Evolutionary conservation across 2,113 vertebrate species (phyloP), one percentile per base, ranked within the genome.

Genomic region (Ictalurus furcatus): DNA sequence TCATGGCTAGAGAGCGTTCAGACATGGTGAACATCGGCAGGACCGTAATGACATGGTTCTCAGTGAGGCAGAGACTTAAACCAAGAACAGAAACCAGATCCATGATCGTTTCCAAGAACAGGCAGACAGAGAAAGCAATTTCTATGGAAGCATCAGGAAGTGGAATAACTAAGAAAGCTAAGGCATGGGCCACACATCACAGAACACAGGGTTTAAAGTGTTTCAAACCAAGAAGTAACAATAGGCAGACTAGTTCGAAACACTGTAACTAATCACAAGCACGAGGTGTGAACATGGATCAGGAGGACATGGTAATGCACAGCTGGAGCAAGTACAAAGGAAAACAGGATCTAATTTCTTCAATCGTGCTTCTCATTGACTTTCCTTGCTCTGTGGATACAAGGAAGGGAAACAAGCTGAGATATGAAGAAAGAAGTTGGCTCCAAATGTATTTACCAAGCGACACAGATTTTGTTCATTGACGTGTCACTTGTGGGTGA

Each of bases 341-440:
- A 56, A 81, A 81, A 81, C 48, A 81, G 79, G 52, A 81, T 28
- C 48, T 54, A 28, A 80, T 80, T 80, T 56, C 48, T 54, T 56
- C 71, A 21, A 44, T 30, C n/a, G 5, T 58, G 16, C 17, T 82
- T 34, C 16, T 34, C 52, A 80, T 8, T 56, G 17, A 30, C 54
- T 34, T 58, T 58, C 28, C 52, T n/a, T 30, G 44, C 44, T 56
- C 48, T n/a, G 12, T 54, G 48, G 34, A 17, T 37, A 73, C 8
- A 19, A 40, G 17, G 25, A 21, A 73, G 13, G 28, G 34, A 21
- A 73, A 73, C 34, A 21, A 73, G 34, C 5, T 34, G 14, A 73
- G 76, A 54, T 17, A 28, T n/a, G 76, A n/a, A 25, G 48, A 79
- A 79, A 3, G 48, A 48, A 54, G 12, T n/a, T 79, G 13, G 76